Evolutionary conservation across 2,113 vertebrate species (phyloP).

Genomic region (Mesembrinibis cayennensis): DNA sequence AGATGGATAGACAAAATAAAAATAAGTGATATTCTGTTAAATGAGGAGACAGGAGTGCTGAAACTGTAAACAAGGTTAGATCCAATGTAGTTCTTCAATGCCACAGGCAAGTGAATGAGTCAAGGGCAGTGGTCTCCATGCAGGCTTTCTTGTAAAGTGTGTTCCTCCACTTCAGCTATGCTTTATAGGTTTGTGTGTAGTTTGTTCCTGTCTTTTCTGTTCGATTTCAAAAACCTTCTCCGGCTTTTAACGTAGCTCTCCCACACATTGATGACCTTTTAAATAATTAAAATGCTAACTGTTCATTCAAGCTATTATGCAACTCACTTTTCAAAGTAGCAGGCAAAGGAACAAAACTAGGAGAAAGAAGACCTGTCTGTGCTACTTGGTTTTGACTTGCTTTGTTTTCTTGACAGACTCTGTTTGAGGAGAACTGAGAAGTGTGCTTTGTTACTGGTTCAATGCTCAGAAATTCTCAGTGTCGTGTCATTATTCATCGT

Average conservation of each 20-base stretch:
- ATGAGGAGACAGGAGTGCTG: background rate
- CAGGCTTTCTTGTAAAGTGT: background rate
- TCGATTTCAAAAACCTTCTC: background rate
- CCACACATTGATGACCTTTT: conserved; percentile 31
- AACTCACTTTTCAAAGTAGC: conserved; percentile 6
- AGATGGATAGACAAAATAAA: background rate
- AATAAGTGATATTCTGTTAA: background rate
- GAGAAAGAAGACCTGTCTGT: background rate
- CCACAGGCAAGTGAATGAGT: background rate
- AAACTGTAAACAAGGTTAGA: background rate
- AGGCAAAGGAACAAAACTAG: background rate
- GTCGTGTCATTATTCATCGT: background rate
- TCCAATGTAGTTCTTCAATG: background rate
- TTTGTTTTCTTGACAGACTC: conserved; percentile 43
- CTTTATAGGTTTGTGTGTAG: background rate
- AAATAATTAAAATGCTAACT: conserved; percentile 41
- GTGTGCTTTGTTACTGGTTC: conserved; percentile 11
- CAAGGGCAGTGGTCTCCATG: background rate
- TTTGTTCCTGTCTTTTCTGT: background rate
- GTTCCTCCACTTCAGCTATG: background rate
- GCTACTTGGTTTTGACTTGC: background rate
- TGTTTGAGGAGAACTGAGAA: conserved; percentile 17
- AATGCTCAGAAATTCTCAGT: conserved; percentile 6
- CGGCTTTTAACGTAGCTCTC: background rate
- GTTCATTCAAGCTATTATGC: conserved; percentile 13